A percentile compares a stretch with the other conserved stretches of the same genome.
phyloP scores from a whole-genome alignment of 2,888 invertebrate species.

The Pseudococcus viburni region DNA sequence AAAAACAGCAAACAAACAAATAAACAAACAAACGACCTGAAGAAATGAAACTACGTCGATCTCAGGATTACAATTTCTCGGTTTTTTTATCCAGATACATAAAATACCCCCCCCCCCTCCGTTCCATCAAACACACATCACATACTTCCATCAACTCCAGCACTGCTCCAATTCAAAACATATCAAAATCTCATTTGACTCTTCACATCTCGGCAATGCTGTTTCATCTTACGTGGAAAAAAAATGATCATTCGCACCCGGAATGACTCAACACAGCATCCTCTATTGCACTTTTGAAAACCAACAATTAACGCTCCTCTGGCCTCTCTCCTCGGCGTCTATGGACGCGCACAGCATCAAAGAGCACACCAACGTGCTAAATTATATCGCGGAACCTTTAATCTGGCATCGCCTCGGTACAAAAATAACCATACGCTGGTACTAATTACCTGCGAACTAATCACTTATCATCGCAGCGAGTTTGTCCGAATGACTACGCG shows the following conservation, averaged over 20 bases:
- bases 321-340: not conserved
- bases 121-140: not conserved
- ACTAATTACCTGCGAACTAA: slow-evolving; percentile 26
- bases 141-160: not conserved
- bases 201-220: not conserved
- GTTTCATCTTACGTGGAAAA: not conserved
- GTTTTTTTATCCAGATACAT: too few relatives aligned
- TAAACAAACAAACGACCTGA: too few relatives aligned
- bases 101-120: too few relatives aligned
- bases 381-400: slow-evolving; percentile 31
- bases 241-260: slow-evolving; percentile 10
- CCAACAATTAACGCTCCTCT: not conserved
- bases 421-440: not conserved
- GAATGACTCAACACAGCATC: slow-evolving; percentile 8
- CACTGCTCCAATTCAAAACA: slow-evolving; percentile 2
- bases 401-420: slow-evolving; percentile 11
- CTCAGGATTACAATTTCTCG: too few relatives aligned
- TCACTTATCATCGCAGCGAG: slow-evolving; percentile 9
- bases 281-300: slow-evolving; percentile 1
- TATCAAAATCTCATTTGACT: slow-evolving; percentile 13
- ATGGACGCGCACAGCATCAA: not conserved
- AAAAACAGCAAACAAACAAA: too few relatives aligned
- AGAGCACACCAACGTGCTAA: not conserved
- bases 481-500: not conserved
- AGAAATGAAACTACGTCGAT: too few relatives aligned